Evolutionary conservation across 2,797 vertebrate species (phyloP), one percentile per base, ranked within the genome.

Genomic region (Danio jaintianensis): DNA sequence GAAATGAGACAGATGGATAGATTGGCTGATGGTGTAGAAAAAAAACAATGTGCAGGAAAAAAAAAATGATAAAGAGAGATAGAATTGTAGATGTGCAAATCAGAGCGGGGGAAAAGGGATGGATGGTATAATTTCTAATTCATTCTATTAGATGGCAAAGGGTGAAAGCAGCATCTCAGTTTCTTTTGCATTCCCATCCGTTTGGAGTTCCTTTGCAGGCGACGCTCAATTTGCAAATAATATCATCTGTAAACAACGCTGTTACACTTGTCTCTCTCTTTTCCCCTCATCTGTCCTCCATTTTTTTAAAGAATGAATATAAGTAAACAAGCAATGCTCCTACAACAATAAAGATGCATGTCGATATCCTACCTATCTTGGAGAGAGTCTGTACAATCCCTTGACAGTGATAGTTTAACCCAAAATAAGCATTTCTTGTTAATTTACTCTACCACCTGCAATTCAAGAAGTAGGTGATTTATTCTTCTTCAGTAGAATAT

Each of bases 221-320:
- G 11, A 45, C 4, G 38, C 70, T 82, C 70, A 76, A 63, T 89
- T 86, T 89, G 83, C 87, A 86, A 89, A 90, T 90, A 64, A n/a
- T 83, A 88, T 87, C 68, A 8, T 86, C 64, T 82, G 86, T 86
- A 88, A 90, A 91, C 88, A 85, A 29, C 69, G 83, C 53, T 80
- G 63, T 55, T 85, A 59, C 67, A 69, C 73, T 16, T 59, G 5
- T 82, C 84, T 84, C 13, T 43, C 15, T 66, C 36, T 59, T 80
- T n/a, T 59, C 48, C 20, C 48, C 9, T 45, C 22, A 52, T 59
- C 38, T 71, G 58, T 72, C 45, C 58, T 45, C 0, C 80, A 53
- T 15, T 89, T 90, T 15, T 89, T 90, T 88, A 86, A 84, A 87
- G 12, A 78, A 88, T 87, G 83, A 82, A 85, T 85, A 62, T 62